Base-by-base conservation (phyloP, 2,888 invertebrate species). In the Pyrochroa serraticornis region DNA sequence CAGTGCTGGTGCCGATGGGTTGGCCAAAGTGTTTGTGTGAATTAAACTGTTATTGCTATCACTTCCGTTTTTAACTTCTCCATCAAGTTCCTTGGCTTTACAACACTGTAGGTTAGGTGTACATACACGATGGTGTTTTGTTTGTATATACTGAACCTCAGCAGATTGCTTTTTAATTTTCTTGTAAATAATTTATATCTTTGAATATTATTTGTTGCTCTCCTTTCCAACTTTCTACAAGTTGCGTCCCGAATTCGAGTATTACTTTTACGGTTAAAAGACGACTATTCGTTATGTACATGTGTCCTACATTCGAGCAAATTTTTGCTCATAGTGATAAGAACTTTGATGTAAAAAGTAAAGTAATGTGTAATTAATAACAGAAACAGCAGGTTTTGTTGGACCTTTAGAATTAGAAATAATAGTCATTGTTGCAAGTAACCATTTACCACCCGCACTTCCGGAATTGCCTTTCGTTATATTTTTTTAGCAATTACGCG, bases 1-100 rank as follows among this genome's bases (percentile, higher is more conserved):
- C 68, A 97, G 96, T 82, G 97, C 97, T 66, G 98, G 99, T 72
- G 97, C 99, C 68, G 99, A 99, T 84, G 96, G 95, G 59, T 87
- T 99, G 77, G 97, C 97, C 77, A 99, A 99, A 85, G 97, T 99
- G 79, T 99, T 97, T 85, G 94, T 95, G 80, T 95, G 80, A 82
- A 60, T 53, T 43, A 22, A 38, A 44, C n/a, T 42, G 22, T 6
- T 30, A 8, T n/a, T 22, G 6, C 22, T 48, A 49, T 45, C 50
- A 44, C 35, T 38, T 22, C 36, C 45, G 22, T 33, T 34, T 52
- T 33, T 30, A 39, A 48, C 47, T 33, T 47, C 8, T 54, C 45
- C 47, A 55, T 55, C 54, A 55, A 41, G 30, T 48, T 36, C 22
- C 22, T 36, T 54, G 38, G 47, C 42, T 52, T 54, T 59, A 37